phyloP scores from a whole-genome alignment of 2,113 vertebrate species.

The Megalops atlanticus region DNA sequence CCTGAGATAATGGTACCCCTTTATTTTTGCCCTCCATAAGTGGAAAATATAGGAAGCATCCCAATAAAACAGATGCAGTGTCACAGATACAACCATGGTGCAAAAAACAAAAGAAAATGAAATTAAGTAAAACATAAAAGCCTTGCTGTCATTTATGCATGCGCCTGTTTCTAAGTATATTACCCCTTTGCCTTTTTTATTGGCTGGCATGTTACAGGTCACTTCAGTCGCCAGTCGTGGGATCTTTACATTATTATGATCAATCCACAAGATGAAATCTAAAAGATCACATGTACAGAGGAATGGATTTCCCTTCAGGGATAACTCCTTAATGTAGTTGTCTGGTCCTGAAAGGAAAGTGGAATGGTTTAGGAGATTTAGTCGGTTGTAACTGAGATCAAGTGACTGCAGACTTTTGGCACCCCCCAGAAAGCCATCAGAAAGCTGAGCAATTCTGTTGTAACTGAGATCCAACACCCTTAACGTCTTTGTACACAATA shows the following conservation, averaged over 20 bases:
- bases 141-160: conserved; percentile 55
- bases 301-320: conserved; percentile 70
- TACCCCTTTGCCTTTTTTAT: conserved; percentile 42
- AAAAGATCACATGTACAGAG: conserved; percentile 70
- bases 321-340: conserved; percentile 51
- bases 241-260: conserved; percentile 57
- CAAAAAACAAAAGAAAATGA: conserved; percentile 56
- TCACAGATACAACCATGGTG: conserved; percentile 56
- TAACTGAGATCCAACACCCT: conserved; percentile 63
- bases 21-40: conserved; percentile 63
- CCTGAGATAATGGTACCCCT: conserved; percentile 57
- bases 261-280: conserved; percentile 71
- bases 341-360: conserved; percentile 47
- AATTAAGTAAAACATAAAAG: conserved; percentile 53
- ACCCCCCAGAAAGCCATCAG: conserved; percentile 50
- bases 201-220: conserved; percentile 53
- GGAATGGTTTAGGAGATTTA: conserved; percentile 65
- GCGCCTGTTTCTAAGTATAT: conserved; percentile 56
- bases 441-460: conserved; percentile 68
- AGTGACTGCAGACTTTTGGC: conserved; percentile 56
- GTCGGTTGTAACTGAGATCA: conserved; percentile 65
- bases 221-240: conserved; percentile 62
- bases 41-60: conserved; percentile 66
- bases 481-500: conserved; percentile 54
- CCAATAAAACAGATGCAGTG: conserved; percentile 76